phyloP scores from a whole-genome alignment of 2,113 vertebrate species.

The Hoplias malabaricus region DNA sequence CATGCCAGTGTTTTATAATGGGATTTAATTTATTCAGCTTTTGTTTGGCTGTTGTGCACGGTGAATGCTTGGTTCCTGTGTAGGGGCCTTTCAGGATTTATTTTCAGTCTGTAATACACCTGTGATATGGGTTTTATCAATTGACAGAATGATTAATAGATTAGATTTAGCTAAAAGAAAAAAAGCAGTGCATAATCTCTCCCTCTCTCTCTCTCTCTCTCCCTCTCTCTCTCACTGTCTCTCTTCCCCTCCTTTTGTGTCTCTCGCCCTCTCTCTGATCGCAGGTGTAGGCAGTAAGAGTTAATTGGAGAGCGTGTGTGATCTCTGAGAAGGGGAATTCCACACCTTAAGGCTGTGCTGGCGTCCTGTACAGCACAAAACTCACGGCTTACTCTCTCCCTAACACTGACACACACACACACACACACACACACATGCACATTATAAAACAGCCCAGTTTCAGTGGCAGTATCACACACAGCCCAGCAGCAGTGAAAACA shows the following conservation, averaged over 20 bases:
- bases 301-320: slow-evolving; percentile 71
- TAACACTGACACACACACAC: slow-evolving; percentile 36
- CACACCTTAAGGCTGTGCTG: slow-evolving; percentile 74
- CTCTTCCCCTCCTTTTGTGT: slow-evolving; percentile 39
- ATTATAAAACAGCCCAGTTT: slow-evolving; percentile 49
- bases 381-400: slow-evolving; percentile 31
- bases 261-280: slow-evolving; percentile 43
- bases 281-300: slow-evolving; percentile 59
- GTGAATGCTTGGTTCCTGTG: neutral
- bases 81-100: neutral
- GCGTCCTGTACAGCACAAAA: slow-evolving; percentile 73
- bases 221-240: slow-evolving; percentile 41
- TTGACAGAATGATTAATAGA: neutral
- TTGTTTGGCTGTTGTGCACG: slow-evolving; percentile 5
- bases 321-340: slow-evolving; percentile 84
- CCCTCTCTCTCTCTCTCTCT: slow-evolving; percentile 51
- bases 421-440: slow-evolving; percentile 57
- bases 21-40: slow-evolving; percentile 55
- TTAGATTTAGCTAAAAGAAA: neutral
- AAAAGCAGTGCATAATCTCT: neutral
- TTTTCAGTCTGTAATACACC: neutral
- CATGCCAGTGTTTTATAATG: slow-evolving; percentile 34
- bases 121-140: neutral
- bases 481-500: slow-evolving; percentile 21
- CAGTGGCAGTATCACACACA: slow-evolving; percentile 34